Evolutionary conservation across 2,888 invertebrate genomes (phyloP).

Genomic region (Hedychridium roseum): DNA sequence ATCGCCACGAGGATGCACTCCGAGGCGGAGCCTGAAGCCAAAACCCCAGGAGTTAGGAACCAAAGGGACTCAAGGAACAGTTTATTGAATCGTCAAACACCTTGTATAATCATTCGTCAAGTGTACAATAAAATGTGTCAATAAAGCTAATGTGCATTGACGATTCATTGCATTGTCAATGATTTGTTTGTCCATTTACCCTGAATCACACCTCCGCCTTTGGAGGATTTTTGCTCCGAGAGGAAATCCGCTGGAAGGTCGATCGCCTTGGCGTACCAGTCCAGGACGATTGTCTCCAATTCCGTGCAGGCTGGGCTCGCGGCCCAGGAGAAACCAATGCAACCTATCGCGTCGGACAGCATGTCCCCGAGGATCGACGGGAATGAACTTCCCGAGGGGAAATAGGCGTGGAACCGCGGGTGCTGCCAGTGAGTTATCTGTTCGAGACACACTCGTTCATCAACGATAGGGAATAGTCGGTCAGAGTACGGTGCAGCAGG

Average conservation of each 20-base stretch:
- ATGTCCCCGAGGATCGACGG: constrained; percentile 98
- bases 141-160: too few relatives aligned
- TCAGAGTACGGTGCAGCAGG: too few relatives aligned
- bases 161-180: too few relatives aligned
- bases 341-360: constrained; percentile 95
- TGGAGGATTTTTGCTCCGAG: constrained; percentile 66
- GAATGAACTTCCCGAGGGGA: constrained; percentile 96
- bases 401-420: constrained; percentile 98
- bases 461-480: too few relatives aligned
- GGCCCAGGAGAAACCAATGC: constrained; percentile 97
- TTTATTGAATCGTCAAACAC: too few relatives aligned
- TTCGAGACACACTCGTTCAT: background rate
- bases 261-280: constrained; percentile 83
- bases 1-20: constrained; percentile 83
- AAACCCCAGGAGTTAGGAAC: too few relatives aligned
- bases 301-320: constrained; percentile 89
- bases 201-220: constrained; percentile 84
- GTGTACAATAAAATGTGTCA: too few relatives aligned
- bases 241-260: constrained; percentile 77
- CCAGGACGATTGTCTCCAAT: constrained; percentile 81
- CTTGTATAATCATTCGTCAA: too few relatives aligned
- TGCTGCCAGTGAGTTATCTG: constrained; percentile 95
- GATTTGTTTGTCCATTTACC: too few relatives aligned
- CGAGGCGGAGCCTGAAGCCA: constrained; percentile 83
- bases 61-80: too few relatives aligned